Evolutionary conservation across 2,888 invertebrate species (phyloP).

Genomic region (Machimus rusticus): DNA sequence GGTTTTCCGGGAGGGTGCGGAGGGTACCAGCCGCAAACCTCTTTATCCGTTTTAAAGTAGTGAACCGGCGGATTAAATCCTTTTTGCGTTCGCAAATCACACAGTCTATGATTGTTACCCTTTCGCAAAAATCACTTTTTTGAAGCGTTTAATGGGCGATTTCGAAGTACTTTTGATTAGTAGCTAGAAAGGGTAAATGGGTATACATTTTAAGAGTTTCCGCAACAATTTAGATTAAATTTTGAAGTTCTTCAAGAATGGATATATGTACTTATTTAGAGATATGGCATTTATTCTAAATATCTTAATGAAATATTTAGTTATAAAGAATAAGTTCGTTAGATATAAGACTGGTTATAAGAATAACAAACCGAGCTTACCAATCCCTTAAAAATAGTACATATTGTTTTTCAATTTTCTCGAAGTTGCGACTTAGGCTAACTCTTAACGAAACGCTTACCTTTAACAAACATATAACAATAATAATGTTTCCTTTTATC

Average conservation of each 20-base stretch:
- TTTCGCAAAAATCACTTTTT: not conserved
- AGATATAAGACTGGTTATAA: too few species aligned
- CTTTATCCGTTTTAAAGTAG: conserved; percentile 33
- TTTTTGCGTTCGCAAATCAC: not conserved
- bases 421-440: too few species aligned
- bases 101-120: not conserved
- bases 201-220: not conserved
- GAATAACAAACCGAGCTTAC: too few species aligned
- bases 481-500: too few species aligned
- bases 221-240: not conserved
- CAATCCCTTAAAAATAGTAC: too few species aligned
- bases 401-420: too few species aligned
- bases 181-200: not conserved
- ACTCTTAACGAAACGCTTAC: too few species aligned
- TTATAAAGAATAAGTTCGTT: too few species aligned
- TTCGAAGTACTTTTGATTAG: not conserved
- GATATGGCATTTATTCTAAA: too few species aligned
- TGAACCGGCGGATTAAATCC: not conserved
- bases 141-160: not conserved
- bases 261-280: too few species aligned
- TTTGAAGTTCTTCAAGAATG: not conserved
- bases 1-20: not conserved
- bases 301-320: too few species aligned
- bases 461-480: too few species aligned
- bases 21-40: not conserved